Evolutionary conservation across 2,888 invertebrate species (phyloP).

Genomic region (Parnassius mnemosyne): DNA sequence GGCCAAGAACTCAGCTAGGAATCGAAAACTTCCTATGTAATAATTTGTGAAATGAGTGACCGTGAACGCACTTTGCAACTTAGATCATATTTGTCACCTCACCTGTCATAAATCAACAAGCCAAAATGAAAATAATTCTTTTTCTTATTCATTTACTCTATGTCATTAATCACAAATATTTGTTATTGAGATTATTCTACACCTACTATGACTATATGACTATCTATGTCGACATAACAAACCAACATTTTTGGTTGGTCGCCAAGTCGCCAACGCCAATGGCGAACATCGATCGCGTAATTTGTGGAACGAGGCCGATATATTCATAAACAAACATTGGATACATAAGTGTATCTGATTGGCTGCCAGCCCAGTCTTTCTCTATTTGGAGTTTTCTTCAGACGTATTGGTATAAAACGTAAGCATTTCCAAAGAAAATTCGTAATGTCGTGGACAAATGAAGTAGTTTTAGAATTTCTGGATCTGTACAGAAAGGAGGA

Average conservation of each 20-base stretch:
- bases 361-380: slow-evolving; percentile 39
- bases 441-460: slow-evolving; percentile 63
- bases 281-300: slow-evolving; percentile 45
- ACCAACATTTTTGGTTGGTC: slow-evolving; percentile 44
- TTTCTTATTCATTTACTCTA: no score
- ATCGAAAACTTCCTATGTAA: no score
- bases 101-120: no score
- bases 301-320: slow-evolving; percentile 63
- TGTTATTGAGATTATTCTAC: not conserved
- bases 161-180: slow-evolving; percentile 4
- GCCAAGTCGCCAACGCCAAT: slow-evolving; percentile 36
- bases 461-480: slow-evolving; percentile 61
- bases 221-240: slow-evolving; percentile 2
- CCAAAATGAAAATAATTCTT: no score
- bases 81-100: no score
- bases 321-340: slow-evolving; percentile 60
- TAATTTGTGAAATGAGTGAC: no score
- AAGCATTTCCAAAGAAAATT: slow-evolving; percentile 30
- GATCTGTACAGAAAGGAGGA: slow-evolving; percentile 62
- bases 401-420: slow-evolving; percentile 32
- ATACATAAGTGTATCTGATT: slow-evolving; percentile 46
- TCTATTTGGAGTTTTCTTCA: slow-evolving; percentile 33
- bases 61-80: no score
- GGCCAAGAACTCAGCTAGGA: no score
- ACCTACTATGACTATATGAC: not conserved